A percentile compares a stretch with the other conserved stretches of the same genome.
Evolutionary conservation across 2,888 invertebrate species (phyloP).

Genomic region (Chrysolina haemoptera): DNA sequence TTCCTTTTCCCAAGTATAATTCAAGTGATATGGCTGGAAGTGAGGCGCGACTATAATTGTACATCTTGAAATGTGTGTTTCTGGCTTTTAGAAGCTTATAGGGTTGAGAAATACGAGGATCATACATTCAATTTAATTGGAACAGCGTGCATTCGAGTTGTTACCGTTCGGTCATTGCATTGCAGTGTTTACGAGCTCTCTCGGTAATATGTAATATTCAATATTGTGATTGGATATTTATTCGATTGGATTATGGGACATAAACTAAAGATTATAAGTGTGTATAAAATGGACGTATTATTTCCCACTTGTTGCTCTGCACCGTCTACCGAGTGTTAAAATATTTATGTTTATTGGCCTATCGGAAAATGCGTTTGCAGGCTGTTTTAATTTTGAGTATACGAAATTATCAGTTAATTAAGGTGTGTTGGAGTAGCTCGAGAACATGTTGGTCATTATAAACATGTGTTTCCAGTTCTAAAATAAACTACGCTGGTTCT

Average conservation of each 20-base stretch:
- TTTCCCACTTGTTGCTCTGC: constrained; percentile 51
- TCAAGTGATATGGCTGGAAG: constrained; percentile 34
- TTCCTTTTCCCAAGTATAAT: constrained; percentile 28
- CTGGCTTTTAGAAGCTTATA: constrained; percentile 49
- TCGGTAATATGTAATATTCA: constrained; percentile 66
- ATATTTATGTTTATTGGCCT: constrained; percentile 42
- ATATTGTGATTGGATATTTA: constrained; percentile 67
- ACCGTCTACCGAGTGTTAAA: constrained; percentile 46
- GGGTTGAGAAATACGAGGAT: constrained; percentile 61
- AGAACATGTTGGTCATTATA: too few relatives aligned
- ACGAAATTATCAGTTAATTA: background rate
- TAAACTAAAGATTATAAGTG: constrained; percentile 62
- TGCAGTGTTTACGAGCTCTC: constrained; percentile 63
- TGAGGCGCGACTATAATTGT: constrained; percentile 38
- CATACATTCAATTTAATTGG: constrained; percentile 67
- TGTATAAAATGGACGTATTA: constrained; percentile 59
- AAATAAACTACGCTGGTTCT: too few relatives aligned
- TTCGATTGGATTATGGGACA: constrained; percentile 62
- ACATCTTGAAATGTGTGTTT: constrained; percentile 44
- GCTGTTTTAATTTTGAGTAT: background rate
- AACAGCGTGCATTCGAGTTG: constrained; percentile 65
- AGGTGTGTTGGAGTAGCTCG: background rate
- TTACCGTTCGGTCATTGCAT: constrained; percentile 64
- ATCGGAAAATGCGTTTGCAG: constrained; percentile 24
- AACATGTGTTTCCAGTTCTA: too few relatives aligned